Conservation (phyloP, 1,140 invertebrate species). For the Fopius arisanus region DNA sequence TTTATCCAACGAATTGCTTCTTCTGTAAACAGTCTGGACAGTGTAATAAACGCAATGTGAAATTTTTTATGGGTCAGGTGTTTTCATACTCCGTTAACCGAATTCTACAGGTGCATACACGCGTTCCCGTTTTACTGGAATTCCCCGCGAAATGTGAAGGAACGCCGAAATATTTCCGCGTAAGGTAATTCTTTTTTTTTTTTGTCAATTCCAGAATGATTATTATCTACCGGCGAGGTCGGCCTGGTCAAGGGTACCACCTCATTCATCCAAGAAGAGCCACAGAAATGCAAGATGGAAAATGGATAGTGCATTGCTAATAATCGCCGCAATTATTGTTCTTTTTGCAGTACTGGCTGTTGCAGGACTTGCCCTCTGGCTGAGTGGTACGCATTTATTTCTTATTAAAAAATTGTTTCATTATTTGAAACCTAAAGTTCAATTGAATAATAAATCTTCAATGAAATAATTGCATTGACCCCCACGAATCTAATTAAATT, state of each 20-base stretch:
- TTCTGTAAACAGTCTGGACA: background rate
- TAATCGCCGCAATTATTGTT: slow-evolving; percentile 73
- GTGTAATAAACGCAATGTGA: slow-evolving; percentile 21
- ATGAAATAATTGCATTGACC: too few species aligned
- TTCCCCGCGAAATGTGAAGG: background rate
- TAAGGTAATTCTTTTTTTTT: background rate
- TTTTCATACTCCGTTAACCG: background rate
- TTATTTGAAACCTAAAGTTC: too few species aligned
- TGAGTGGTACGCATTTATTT: slow-evolving; percentile 68
- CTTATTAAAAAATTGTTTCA: too few species aligned
- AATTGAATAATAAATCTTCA: too few species aligned
- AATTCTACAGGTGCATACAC: slow-evolving; percentile 1
- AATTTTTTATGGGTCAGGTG: slow-evolving; percentile 33
- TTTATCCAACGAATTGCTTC: background rate
- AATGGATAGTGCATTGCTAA: slow-evolving; percentile 72
- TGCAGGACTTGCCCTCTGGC: slow-evolving; percentile 78
- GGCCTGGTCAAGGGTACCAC: slow-evolving; percentile 55
- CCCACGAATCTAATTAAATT: too few species aligned
- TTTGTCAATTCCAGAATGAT: slow-evolving; percentile 51
- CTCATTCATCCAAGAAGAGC: slow-evolving; percentile 48
- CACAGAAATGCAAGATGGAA: slow-evolving; percentile 57
- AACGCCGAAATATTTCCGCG: slow-evolving; percentile 5
- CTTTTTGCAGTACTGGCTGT: slow-evolving; percentile 76
- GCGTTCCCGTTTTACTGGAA: slow-evolving; percentile 18
- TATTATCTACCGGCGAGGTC: slow-evolving; percentile 56